Evolutionary conservation across 2,888 invertebrate genomes (phyloP).

Genomic region (Drosophila ustulata): DNA sequence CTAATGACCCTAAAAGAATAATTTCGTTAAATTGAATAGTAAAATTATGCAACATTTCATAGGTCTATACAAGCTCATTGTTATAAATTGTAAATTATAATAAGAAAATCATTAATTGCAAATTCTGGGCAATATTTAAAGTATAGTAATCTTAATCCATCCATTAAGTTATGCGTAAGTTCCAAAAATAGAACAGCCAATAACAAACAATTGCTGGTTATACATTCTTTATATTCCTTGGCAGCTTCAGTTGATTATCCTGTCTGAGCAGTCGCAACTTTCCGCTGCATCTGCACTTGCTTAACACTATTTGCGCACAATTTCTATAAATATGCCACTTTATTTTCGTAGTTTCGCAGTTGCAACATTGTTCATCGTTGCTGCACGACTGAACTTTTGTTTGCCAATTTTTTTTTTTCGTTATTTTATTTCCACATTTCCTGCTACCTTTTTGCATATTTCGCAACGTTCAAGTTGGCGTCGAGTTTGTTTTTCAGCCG

Average conservation of each 20-base stretch:
- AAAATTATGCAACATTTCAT: too few relatives aligned
- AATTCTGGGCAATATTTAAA: too few relatives aligned
- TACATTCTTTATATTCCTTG: neutral
- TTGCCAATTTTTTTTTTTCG: neutral
- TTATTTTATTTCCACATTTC: neutral
- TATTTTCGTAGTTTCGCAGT: neutral
- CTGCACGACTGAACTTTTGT: neutral
- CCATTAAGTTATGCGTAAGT: too few relatives aligned
- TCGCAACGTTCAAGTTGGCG: neutral
- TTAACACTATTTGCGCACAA: conserved; percentile 12
- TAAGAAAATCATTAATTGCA: too few relatives aligned
- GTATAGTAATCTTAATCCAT: too few relatives aligned
- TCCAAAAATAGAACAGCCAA: neutral
- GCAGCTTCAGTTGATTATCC: neutral
- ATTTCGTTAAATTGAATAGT: too few relatives aligned
- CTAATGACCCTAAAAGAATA: too few relatives aligned
- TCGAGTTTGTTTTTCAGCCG: conserved; percentile 2
- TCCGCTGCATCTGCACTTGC: conserved; percentile 1
- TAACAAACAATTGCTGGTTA: neutral
- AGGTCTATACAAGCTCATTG: too few relatives aligned
- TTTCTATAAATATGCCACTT: conserved; percentile 5
- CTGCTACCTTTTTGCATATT: neutral
- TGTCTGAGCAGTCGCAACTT: conserved; percentile 3
- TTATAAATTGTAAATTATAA: too few relatives aligned
- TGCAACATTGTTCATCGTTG: neutral